These are phyloP conservation scores for Ibidorhyncha struthersii DNA, from an alignment of 2,113 vertebrate genomes.

Conservation along the genomic window DNA sequence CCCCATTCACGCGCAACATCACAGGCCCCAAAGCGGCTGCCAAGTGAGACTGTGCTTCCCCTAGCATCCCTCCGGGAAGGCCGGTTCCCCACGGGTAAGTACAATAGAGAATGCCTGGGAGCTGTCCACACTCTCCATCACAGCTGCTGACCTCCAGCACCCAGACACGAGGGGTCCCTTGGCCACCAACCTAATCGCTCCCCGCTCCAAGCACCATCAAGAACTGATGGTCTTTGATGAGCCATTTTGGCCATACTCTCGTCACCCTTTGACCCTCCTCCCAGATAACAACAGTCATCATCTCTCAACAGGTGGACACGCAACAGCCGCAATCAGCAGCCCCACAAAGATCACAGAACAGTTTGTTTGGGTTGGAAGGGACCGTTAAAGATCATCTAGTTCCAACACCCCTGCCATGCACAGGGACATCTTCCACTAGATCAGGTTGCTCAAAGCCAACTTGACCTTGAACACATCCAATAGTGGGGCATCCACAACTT, in stretches of 20 bases:
- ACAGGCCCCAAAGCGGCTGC: neutral
- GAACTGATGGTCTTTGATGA: neutral
- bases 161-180: neutral
- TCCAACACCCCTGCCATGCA: neutral
- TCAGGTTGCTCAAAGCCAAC: neutral
- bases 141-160: neutral
- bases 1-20: neutral
- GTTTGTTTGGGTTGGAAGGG: neutral
- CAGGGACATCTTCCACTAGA: no score
- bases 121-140: neutral
- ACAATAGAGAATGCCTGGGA: neutral
- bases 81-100: neutral
- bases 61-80: neutral
- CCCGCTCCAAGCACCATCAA: neutral
- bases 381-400: neutral
- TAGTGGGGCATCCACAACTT: neutral
- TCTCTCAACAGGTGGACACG: neutral
- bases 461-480: neutral
- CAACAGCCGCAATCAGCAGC: neutral
- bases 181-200: neutral
- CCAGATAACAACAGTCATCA: neutral
- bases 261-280: neutral
- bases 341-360: neutral
- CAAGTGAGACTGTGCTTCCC: neutral
- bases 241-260: neutral